These are phyloP conservation scores for Rhynchomys soricoides DNA, from an alignment of 2,113 vertebrate genomes.

Conservation along the genomic window DNA sequence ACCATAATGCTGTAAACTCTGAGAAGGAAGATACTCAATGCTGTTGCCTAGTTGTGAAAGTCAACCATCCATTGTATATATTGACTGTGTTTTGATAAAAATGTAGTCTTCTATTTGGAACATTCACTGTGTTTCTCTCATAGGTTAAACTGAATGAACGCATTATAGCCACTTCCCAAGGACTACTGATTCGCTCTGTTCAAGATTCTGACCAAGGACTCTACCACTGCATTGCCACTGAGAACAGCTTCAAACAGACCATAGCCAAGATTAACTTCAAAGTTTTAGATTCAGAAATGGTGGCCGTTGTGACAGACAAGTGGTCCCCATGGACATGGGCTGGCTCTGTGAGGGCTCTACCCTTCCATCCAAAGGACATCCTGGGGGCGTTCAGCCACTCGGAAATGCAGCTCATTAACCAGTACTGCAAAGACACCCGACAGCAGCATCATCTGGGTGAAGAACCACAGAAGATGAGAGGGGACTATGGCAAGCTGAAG, in stretches of 20 bases:
- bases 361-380: slow-evolving; percentile 93
- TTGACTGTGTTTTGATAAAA: neutral
- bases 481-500: slow-evolving; percentile 96
- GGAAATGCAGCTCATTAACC: slow-evolving; percentile 94
- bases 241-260: slow-evolving; percentile 97
- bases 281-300: slow-evolving; percentile 91
- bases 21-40: neutral
- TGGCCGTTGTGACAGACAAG: slow-evolving; percentile 91
- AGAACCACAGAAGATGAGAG: slow-evolving; percentile 88
- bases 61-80: neutral
- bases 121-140: neutral
- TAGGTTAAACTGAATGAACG: slow-evolving; percentile 96
- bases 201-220: slow-evolving; percentile 94
- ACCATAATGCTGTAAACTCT: neutral
- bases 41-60: neutral
- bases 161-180: slow-evolving; percentile 93
- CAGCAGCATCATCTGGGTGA: slow-evolving; percentile 88
- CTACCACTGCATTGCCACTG: slow-evolving; percentile 96
- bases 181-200: slow-evolving; percentile 94
- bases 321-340: slow-evolving; percentile 93
- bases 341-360: slow-evolving; percentile 85
- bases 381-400: slow-evolving; percentile 92
- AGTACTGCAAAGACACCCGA: slow-evolving; percentile 96
- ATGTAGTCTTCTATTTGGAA: neutral
- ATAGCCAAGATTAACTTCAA: slow-evolving; percentile 96